phyloP scores from a whole-genome alignment of 1,140 invertebrate genomes.

The Musca vetustissima region DNA sequence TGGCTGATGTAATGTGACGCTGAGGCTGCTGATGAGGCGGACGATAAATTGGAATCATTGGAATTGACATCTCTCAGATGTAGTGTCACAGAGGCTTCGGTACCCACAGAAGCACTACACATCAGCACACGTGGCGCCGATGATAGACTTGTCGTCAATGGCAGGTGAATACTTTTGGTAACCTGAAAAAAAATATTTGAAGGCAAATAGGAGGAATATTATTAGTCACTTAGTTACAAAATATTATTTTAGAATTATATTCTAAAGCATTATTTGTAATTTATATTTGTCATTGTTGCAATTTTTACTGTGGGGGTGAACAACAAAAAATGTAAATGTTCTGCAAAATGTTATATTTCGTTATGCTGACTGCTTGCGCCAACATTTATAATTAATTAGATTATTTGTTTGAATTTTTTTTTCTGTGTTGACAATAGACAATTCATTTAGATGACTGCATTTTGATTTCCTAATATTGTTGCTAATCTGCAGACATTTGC shows the following conservation, averaged over 20 bases:
- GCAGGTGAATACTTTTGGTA: conserved; percentile 57
- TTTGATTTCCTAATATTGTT: too few species aligned
- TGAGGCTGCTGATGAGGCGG: conserved; percentile 29
- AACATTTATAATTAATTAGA: too few species aligned
- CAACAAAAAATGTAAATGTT: not conserved
- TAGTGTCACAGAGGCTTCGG: conserved; percentile 58
- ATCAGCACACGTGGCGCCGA: conserved; percentile 60
- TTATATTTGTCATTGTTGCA: not conserved
- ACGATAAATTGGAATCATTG: conserved; percentile 43
- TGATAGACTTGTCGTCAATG: conserved; percentile 53
- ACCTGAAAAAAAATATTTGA: conserved; percentile 37
- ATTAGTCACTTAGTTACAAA: not conserved
- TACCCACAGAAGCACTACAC: conserved; percentile 63
- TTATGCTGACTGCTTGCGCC: not conserved
- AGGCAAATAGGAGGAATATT: not conserved
- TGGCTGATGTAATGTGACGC: conserved; percentile 6
- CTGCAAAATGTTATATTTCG: conserved; percentile 8
- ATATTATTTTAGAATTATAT: too few species aligned
- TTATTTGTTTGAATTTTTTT: too few species aligned
- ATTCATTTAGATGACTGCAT: too few species aligned
- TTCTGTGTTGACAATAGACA: too few species aligned
- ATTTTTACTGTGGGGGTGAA: not conserved
- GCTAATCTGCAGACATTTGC: too few species aligned
- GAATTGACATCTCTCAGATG: conserved; percentile 61
- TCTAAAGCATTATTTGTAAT: too few species aligned